phyloP scores from a whole-genome alignment of 2,797 vertebrate genomes.

The Crocidura indochinensis region DNA sequence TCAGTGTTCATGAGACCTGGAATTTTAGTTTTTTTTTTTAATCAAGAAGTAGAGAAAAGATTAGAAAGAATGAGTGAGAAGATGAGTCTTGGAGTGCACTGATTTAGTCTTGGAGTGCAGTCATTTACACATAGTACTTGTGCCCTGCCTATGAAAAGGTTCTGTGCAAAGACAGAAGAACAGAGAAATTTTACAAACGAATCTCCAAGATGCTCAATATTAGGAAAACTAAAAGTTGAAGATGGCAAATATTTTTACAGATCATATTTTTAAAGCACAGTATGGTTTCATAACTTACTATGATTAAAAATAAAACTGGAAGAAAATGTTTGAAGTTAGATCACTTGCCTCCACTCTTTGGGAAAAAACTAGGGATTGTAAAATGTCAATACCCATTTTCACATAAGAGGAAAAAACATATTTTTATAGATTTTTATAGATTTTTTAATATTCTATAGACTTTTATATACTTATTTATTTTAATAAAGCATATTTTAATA shows the following conservation, averaged over 20 bases:
- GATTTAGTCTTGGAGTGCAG: no score
- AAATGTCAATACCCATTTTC: constrained; percentile 69
- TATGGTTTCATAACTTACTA: no score
- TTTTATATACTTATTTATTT: no score
- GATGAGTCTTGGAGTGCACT: not conserved
- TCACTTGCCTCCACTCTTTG: constrained; percentile 20
- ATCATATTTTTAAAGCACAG: not conserved
- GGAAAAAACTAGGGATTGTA: constrained; percentile 17
- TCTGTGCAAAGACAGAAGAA: not conserved
- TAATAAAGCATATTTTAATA: no score
- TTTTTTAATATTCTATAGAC: no score
- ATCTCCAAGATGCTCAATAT: constrained; percentile 46
- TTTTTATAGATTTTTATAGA: not conserved
- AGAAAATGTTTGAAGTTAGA: no score
- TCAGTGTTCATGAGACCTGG: no score
- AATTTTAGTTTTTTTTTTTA: not conserved
- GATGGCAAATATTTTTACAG: constrained; percentile 58
- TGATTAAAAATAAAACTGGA: no score
- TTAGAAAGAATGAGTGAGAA: not conserved
- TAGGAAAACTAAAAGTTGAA: constrained; percentile 70
- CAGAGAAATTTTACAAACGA: constrained; percentile 15
- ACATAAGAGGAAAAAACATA: not conserved
- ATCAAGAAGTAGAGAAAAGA: not conserved
- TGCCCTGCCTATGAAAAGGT: not conserved
- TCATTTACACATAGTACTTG: not conserved